Base-by-base conservation (phyloP, 2,113 vertebrate genomes). In the Scophthalmus maximus region DNA sequence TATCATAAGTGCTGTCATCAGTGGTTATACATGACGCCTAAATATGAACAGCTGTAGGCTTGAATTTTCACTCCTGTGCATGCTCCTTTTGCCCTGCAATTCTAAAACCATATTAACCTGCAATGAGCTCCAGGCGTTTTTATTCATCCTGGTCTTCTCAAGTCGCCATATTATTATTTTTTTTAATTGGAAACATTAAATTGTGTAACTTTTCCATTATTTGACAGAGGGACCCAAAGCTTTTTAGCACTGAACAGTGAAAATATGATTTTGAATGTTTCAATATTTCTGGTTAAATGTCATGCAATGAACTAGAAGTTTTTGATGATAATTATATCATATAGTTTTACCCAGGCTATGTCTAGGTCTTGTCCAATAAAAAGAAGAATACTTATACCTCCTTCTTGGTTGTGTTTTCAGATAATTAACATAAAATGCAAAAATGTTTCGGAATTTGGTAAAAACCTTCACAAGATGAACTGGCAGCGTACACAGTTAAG, bases 401-500 rank as follows among this genome's bases (percentile, higher is more conserved):
- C 36, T 22, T 4, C 18, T 22, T 10, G 18, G 11, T 29, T 53
- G 9, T 6, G 15, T 73, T 68, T 40, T 62, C 2, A 34, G 30
- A 11, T 9, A 6, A 3, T 59, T 6, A 30, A 65, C 29, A 30
- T 57, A 12, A 60, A 32, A n/a, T 30, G 5, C 2, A 1, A n/a
- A 60, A 47, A 46, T 46, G 5, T 6, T n/a, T 51, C 8, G 14
- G 49, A 62, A 29, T 26, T 44, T 15, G 14, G 1, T 17, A 4
- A 49, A 34, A 9, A 11, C 10, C n/a, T 26, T 14, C 22, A 38
- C 61, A 36, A 20, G 52, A 77, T 52, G 55, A 69, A 62, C n/a
- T 50, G 57, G 10, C 62, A 73, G 42, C 27, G 57, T 57, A 20
- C n/a, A 40, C 18, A 46, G 32, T 75, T 79, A 63, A 49, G 34